These are phyloP conservation scores for Leptinotarsa juncta DNA, from an alignment of 2,888 invertebrate genomes.

Conservation along the genomic window DNA sequence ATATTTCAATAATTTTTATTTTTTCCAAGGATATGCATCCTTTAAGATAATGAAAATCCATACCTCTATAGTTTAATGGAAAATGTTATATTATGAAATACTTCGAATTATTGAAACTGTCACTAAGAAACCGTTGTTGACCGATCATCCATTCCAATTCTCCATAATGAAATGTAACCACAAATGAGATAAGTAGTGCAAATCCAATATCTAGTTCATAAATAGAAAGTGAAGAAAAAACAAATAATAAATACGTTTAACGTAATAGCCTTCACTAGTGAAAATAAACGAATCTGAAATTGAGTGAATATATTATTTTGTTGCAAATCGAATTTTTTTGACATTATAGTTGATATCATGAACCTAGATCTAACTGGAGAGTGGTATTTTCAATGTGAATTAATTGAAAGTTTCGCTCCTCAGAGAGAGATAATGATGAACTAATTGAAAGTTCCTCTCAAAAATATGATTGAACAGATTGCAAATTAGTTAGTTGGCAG, in stretches of 20 bases:
- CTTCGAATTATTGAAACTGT: not conserved
- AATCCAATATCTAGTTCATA: slow-evolving; percentile 16
- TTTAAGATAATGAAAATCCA: too few relatives aligned
- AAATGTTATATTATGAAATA: too few relatives aligned
- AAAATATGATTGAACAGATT: too few relatives aligned
- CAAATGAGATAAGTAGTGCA: slow-evolving; percentile 7
- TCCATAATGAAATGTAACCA: not conserved
- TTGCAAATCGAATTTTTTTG: not conserved
- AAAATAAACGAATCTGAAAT: slow-evolving; percentile 14
- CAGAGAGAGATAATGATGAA: not conserved
- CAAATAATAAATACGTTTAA: slow-evolving; percentile 11
- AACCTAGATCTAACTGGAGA: not conserved
- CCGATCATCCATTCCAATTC: not conserved
- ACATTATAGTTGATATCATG: not conserved
- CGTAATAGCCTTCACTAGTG: slow-evolving; percentile 20
- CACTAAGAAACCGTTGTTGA: not conserved
- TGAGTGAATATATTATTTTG: slow-evolving; percentile 18
- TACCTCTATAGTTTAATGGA: too few relatives aligned
- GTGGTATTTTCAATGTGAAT: slow-evolving; percentile 3
- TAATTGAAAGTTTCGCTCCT: not conserved
- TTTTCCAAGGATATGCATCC: too few relatives aligned
- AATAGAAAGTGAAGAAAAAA: slow-evolving; percentile 17
- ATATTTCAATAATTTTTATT: too few relatives aligned
- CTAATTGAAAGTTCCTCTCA: too few relatives aligned
- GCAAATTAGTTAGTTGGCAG: too few relatives aligned